Conservation (phyloP, 1,140 invertebrate species). For the Reticulitermes speratus region DNA sequence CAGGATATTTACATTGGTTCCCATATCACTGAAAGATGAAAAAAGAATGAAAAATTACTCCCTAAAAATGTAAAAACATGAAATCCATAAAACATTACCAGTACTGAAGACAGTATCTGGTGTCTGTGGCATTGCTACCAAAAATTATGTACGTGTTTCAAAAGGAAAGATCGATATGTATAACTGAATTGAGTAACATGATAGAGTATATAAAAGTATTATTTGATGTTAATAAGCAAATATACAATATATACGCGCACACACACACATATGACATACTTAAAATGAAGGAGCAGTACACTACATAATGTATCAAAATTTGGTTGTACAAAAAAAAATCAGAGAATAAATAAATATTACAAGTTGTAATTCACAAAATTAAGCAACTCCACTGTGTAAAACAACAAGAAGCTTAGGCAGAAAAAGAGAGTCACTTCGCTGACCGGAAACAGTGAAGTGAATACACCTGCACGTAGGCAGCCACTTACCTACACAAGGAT, state of each 20-base stretch:
- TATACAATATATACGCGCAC: no score
- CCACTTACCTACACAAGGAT: slow-evolving; percentile 87
- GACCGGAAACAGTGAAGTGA: no score
- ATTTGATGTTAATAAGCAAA: no score
- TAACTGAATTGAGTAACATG: neutral
- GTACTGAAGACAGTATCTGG: neutral
- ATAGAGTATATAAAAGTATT: neutral
- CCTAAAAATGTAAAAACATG: neutral
- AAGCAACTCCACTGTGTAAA: no score
- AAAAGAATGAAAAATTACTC: neutral
- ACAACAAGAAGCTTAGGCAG: no score
- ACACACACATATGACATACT: no score
- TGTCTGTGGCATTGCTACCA: neutral
- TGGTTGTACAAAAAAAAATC: no score
- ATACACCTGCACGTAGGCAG: no score
- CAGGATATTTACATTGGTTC: neutral
- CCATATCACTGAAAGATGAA: neutral
- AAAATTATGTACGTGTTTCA: neutral
- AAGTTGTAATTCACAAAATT: no score
- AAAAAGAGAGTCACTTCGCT: neutral
- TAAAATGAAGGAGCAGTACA: no score
- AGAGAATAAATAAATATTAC: no score
- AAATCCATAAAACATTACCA: neutral
- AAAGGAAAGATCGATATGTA: neutral
- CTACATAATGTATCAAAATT: no score